Evolutionary conservation across 2,888 invertebrate species (phyloP), one percentile per base, ranked within the genome.

Genomic region (Balanococcus diminutus): DNA sequence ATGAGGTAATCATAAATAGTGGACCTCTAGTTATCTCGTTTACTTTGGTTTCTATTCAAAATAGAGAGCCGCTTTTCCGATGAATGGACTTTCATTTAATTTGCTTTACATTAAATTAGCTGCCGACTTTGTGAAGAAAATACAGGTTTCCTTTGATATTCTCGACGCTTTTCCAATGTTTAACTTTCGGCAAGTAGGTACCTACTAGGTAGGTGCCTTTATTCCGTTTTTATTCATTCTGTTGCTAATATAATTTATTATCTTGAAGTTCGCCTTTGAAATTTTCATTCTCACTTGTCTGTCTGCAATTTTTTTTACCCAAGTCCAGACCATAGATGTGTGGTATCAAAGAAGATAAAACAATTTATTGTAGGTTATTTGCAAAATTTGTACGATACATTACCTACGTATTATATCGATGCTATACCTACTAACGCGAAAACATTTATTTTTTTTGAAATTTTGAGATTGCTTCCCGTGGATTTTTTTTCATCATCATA

Each of bases 21-120:
- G 75, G 75, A 79, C 75, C 75, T 79, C 36, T 11, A 79, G 31
- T 79, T 79, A 79, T 79, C 75, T 79, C 75, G 75, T 79, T 79
- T 79, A 36, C 75, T 79, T 79, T 79, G 75, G 75, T 79, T 79
- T 79, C 75, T 79, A 79, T 79, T 79, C 75, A 79, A 36, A 36
- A 36, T 36, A 79, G 31, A 79, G 75, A 82, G 82, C 82, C 51
- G 51, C 51, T 82, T 82, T 82, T 82, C 82, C 82, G 51, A 28
- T 51, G 82, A 82, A 82, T 82, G 82, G 51, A 82, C 39, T 82
- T 82, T 82, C 82, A 51, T 82, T 82, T 82, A 51, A 82, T 82
- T 82, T 82, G 51, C 82, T 82, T 82, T 82, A 39, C 82, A 82
- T 82, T 11, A 82, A 82, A 82, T 82, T 82, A 82, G 51, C 82